Evolutionary conservation across 1,140 invertebrate genomes (phyloP).

Genomic region (Arctopsyche grandis): DNA sequence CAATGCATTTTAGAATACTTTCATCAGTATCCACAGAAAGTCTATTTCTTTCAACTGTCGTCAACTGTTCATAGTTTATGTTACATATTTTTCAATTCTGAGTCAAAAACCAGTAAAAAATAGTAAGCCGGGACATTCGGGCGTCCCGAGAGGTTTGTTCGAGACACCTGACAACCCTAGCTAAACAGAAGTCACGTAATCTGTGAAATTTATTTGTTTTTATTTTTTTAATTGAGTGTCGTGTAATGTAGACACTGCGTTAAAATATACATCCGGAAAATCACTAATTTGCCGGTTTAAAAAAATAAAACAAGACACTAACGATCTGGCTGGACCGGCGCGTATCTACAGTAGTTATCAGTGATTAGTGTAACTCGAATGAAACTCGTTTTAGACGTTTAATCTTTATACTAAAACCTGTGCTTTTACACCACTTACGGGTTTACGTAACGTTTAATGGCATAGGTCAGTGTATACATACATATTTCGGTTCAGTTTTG

Average conservation of each 20-base stretch:
- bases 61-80: too few relatives aligned
- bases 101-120: too few relatives aligned
- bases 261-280: not conserved
- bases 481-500: too few relatives aligned
- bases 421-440: not conserved
- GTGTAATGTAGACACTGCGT: not conserved
- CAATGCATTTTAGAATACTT: too few relatives aligned
- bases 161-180: too few relatives aligned
- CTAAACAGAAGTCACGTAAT: too few relatives aligned
- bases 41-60: too few relatives aligned
- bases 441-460: not conserved
- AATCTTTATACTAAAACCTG: not conserved
- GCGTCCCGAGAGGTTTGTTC: too few relatives aligned
- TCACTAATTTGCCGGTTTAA: constrained; percentile 7
- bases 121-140: too few relatives aligned
- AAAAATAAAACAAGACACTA: not conserved
- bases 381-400: not conserved
- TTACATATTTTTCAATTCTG: too few relatives aligned
- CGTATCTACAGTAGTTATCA: constrained; percentile 2
- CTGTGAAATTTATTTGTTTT: not conserved
- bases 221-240: not conserved
- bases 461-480: constrained; percentile 17
- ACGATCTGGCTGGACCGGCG: too few relatives aligned
- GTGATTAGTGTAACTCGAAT: constrained; percentile 3
- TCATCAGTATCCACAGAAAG: too few relatives aligned